Percentiles rank a stretch among this genome's conserved stretches.
Conservation (phyloP, 2,113 vertebrate genomes). For the Holacanthus passer region DNA sequence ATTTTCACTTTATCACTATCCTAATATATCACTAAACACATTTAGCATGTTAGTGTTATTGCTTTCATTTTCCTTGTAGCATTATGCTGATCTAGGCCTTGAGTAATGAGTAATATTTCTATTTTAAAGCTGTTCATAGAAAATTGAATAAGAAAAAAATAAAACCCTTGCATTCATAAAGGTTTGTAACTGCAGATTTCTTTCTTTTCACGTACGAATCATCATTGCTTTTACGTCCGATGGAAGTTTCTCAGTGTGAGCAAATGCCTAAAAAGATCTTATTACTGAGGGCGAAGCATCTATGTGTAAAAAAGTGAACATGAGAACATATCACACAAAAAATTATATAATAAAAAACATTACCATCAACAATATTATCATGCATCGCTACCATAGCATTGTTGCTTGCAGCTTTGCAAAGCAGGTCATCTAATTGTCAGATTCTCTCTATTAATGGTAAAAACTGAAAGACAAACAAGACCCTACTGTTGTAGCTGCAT, state of each 20-base stretch:
- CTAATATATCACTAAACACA: background rate
- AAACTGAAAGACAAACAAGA: no score
- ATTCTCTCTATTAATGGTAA: no score
- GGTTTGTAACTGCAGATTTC: background rate
- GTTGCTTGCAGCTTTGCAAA: background rate
- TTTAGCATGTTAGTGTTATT: background rate
- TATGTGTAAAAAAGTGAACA: background rate
- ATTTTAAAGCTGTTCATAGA: background rate
- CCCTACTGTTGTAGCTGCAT: no score
- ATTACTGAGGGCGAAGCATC: background rate
- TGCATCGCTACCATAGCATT: background rate
- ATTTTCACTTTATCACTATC: background rate
- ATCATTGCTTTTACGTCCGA: background rate
- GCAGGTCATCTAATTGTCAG: no score
- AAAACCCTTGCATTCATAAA: background rate
- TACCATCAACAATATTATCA: background rate
- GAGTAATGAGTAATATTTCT: background rate
- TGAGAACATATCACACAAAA: background rate
- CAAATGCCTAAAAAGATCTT: no score
- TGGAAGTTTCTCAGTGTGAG: no score
- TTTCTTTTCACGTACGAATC: background rate
- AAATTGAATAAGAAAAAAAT: background rate
- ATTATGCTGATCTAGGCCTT: no score
- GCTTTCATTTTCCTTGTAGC: no score
- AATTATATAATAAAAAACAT: background rate